Evolutionary conservation across 2,113 vertebrate genomes (phyloP).

Genomic region (Alectura lathami): DNA sequence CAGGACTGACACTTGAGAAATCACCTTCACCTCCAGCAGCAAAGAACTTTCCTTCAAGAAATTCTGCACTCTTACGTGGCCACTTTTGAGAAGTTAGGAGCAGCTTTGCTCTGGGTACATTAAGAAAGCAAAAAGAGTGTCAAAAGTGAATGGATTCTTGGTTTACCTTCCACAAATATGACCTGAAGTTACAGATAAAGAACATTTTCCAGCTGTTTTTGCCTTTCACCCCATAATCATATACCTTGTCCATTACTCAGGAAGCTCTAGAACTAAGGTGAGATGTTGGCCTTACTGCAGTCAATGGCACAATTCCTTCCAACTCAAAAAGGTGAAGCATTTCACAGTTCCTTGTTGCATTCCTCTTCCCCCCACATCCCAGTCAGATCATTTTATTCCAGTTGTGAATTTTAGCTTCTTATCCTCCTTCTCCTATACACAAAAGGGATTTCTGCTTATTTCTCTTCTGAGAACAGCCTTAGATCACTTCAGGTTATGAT

Average conservation of each 20-base stretch:
- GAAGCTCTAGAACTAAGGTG: background rate
- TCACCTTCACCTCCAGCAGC: background rate
- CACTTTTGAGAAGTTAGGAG: background rate
- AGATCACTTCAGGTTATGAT: background rate
- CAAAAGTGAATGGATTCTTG: background rate
- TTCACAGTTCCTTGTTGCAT: background rate
- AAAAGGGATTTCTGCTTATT: background rate
- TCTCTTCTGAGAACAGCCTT: background rate
- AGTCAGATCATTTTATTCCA: background rate
- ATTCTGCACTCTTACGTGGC: background rate
- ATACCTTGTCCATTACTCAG: background rate
- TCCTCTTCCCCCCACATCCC: accelerated
- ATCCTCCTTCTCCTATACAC: background rate
- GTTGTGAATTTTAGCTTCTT: background rate
- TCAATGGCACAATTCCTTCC: background rate
- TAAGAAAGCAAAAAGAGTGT: background rate
- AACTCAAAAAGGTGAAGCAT: background rate
- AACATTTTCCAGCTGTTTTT: background rate
- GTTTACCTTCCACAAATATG: background rate
- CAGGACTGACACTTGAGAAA: background rate
- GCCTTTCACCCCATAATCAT: background rate
- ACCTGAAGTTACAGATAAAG: background rate
- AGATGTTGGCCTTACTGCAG: background rate
- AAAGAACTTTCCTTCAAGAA: background rate
- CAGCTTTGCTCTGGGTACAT: background rate